phyloP scores from a whole-genome alignment of 2,797 vertebrate species.

The Gambelia wislizenii region DNA sequence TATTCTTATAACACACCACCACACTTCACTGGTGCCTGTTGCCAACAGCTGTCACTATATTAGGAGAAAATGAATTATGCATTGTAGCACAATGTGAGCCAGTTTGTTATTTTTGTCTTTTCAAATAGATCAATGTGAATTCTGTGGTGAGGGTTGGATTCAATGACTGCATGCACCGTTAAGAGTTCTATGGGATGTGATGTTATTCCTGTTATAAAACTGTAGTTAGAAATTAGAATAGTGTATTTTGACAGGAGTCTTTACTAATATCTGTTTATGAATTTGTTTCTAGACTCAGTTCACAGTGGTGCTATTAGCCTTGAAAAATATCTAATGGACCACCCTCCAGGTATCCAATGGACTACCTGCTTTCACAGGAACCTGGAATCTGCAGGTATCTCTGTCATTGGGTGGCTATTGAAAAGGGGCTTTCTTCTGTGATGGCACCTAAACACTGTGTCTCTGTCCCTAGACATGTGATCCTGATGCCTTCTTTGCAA shows the following conservation, averaged over 20 bases:
- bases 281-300: background rate
- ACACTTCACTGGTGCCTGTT: background rate
- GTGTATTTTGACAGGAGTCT: background rate
- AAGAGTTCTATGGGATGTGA: background rate
- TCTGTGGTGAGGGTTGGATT: background rate
- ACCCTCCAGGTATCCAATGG: background rate
- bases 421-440: background rate
- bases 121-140: background rate
- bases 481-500: background rate
- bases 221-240: background rate
- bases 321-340: background rate
- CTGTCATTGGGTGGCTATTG: background rate
- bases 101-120: constrained; percentile 6
- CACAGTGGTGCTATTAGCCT: background rate
- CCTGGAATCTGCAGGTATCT: background rate
- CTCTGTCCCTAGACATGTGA: background rate
- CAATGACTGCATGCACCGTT: background rate
- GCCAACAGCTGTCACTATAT: constrained; percentile 8
- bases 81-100: constrained; percentile 6
- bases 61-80: constrained; percentile 22
- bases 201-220: background rate
- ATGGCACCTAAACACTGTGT: background rate
- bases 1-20: constrained; percentile 5
- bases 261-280: background rate
- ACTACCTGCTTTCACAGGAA: background rate